Base-by-base conservation (phyloP, 2,888 invertebrate genomes). In the Nezara viridula region DNA sequence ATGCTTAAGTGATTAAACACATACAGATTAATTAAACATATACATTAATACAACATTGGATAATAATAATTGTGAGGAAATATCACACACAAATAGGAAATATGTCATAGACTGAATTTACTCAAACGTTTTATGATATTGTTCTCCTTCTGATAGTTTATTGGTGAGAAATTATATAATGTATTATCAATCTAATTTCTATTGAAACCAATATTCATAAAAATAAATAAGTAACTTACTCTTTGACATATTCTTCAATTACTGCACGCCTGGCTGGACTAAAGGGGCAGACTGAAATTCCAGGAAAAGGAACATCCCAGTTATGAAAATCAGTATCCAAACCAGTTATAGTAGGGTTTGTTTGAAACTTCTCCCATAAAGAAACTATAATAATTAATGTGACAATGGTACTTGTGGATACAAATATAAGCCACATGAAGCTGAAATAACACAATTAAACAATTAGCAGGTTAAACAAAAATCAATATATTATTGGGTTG, bases 331-430 rank as follows among this genome's bases (percentile, higher is more conserved):
- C 96, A 0, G 96, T 96, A 92, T 96, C 96, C 91, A 97, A 93
- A 81, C 92, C 93, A 50, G 96, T 97, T 89, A 97, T 96, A 0
- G 96, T 97, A 9, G 97, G 97, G 93, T 96, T 96, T 0, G 96
- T 96, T 93, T 96, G 96, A 92, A 97, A 97, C 92, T 96, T 97
- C 91, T 96, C 95, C 96, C 96, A 96, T 50, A 97, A 93, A 92
- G 96, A 96, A 85, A 95, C 94, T 88, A 97, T 97, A 90, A 96
- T 96, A 77, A 96, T 95, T 90, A 95, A 94, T 0, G 96, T 96
- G 0, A 96, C 95, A 0, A 96, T 94, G 0, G 96, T 94, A 0
- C 96, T 96, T 77, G 93, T 92, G 86, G 94, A 93, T 14, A 96
- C 95, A 91, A 96, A 96, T 91, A 95, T 94, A 92, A 97, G 96